A percentile compares a stretch with the other conserved stretches of the same genome.
These are phyloP conservation scores for Ceratina japonica DNA, from an alignment of 1,140 invertebrate genomes.

Conservation along the genomic window DNA sequence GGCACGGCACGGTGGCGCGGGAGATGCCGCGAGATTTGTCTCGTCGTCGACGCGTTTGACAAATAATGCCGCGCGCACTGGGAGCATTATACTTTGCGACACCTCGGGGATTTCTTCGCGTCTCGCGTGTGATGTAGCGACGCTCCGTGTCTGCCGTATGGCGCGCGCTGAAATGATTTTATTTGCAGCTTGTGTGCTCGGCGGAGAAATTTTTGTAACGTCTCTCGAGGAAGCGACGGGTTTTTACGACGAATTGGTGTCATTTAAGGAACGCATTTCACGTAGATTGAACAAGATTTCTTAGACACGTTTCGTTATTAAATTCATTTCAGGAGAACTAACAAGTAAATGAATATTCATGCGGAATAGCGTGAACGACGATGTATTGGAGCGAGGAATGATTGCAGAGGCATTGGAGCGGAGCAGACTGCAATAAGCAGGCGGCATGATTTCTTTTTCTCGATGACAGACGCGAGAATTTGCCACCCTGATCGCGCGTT, in stretches of 20 bases:
- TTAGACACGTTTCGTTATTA: too few relatives aligned
- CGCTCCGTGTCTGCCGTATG: not conserved
- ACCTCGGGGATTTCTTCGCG: not conserved
- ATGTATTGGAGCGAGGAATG: too few relatives aligned
- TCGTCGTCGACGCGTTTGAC: slow-evolving; percentile 51
- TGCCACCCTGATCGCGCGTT: slow-evolving; percentile 15
- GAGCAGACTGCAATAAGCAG: slow-evolving; percentile 6
- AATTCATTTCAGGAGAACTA: too few relatives aligned
- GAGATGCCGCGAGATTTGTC: slow-evolving; percentile 22
- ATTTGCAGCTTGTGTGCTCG: not conserved
- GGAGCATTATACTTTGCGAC: not conserved
- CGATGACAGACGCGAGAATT: slow-evolving; percentile 15
- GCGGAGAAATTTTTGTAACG: too few relatives aligned
- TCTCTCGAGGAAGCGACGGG: too few relatives aligned
- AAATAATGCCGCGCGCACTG: slow-evolving; percentile 50
- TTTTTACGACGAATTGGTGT: too few relatives aligned
- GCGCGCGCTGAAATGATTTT: not conserved
- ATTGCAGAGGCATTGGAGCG: too few relatives aligned
- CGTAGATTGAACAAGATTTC: too few relatives aligned
- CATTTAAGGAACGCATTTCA: too few relatives aligned
- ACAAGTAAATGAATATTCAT: too few relatives aligned
- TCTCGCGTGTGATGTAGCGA: not conserved
- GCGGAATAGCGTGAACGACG: too few relatives aligned
- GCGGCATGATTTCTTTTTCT: slow-evolving; percentile 32
- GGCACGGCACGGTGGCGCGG: slow-evolving; percentile 26